Evolutionary conservation across 2,888 invertebrate genomes (phyloP).

Genomic region (Proisotoma minuta): DNA sequence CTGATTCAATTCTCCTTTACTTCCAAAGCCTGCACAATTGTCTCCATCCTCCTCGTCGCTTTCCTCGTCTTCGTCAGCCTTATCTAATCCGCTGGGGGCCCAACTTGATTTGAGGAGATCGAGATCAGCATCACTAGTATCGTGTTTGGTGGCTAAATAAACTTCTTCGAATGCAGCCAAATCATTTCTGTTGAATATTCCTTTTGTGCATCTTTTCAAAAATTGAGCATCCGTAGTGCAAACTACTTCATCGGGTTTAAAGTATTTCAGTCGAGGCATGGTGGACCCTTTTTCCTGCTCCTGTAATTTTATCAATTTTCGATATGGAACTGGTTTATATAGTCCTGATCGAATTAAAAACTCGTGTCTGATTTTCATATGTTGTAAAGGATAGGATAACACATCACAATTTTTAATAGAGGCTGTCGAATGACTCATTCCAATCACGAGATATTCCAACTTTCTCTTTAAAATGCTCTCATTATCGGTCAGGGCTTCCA

Average conservation of each 20-base stretch:
- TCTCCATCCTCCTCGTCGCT: slow-evolving; percentile 15
- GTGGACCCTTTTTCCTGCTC: slow-evolving; percentile 28
- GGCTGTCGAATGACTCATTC: slow-evolving; percentile 32
- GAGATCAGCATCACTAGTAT: slow-evolving; percentile 9
- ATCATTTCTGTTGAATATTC: slow-evolving; percentile 30
- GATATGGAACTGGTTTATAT: slow-evolving; percentile 34
- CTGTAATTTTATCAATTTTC: slow-evolving; percentile 34
- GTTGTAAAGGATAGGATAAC: slow-evolving; percentile 17
- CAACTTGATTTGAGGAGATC: slow-evolving; percentile 20
- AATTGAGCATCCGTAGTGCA: slow-evolving; percentile 37
- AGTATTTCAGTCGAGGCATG: slow-evolving; percentile 34
- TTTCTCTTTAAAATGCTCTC: slow-evolving; percentile 22
- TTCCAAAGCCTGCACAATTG: slow-evolving; percentile 31
- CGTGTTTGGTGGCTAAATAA: slow-evolving; percentile 16
- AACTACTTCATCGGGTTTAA: slow-evolving; percentile 33
- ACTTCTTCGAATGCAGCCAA: slow-evolving; percentile 43
- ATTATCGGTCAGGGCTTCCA: slow-evolving; percentile 22
- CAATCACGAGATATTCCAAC: slow-evolving; percentile 35
- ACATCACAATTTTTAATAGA: slow-evolving; percentile 27
- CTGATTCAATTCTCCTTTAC: slow-evolving; percentile 23
- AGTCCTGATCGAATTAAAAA: slow-evolving; percentile 41
- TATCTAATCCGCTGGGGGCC: neutral
- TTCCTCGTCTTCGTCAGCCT: slow-evolving; percentile 12
- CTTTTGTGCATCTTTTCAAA: slow-evolving; percentile 34
- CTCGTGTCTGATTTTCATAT: slow-evolving; percentile 37